Evolutionary conservation across 2,113 vertebrate genomes (phyloP).

Genomic region (Muntiacus muntjak): DNA sequence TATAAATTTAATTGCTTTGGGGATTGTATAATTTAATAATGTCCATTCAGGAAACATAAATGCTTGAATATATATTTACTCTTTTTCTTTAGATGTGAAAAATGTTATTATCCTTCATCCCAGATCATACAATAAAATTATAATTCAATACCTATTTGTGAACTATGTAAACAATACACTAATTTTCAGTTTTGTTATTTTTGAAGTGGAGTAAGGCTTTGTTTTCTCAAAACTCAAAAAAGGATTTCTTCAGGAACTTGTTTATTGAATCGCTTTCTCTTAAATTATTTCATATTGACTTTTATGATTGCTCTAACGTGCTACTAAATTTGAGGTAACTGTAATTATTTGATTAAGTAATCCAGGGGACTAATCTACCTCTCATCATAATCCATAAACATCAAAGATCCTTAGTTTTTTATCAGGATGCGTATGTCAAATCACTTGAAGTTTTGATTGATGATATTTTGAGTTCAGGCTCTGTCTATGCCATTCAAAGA

Average conservation of each 20-base stretch:
- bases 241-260: neutral
- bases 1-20: neutral
- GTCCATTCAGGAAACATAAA: neutral
- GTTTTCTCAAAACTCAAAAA: slow-evolving; percentile 3
- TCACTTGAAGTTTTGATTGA: neutral
- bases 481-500: neutral
- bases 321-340: neutral
- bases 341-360: slow-evolving; percentile 2
- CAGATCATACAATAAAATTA: neutral
- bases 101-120: neutral
- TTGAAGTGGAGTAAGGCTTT: slow-evolving; percentile 4
- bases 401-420: neutral
- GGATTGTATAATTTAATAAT: neutral
- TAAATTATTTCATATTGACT: neutral
- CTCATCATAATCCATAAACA: neutral
- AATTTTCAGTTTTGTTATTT: slow-evolving; percentile 24
- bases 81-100: neutral
- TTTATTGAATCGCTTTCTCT: neutral
- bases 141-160: neutral
- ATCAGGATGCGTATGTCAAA: neutral
- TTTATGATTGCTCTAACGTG: neutral
- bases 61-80: neutral
- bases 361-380: neutral
- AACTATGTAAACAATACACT: neutral
- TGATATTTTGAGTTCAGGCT: neutral